Evolutionary conservation across 2,113 vertebrate species (phyloP), one percentile per base, ranked within the genome.

Genomic region (Carassius auratus): DNA sequence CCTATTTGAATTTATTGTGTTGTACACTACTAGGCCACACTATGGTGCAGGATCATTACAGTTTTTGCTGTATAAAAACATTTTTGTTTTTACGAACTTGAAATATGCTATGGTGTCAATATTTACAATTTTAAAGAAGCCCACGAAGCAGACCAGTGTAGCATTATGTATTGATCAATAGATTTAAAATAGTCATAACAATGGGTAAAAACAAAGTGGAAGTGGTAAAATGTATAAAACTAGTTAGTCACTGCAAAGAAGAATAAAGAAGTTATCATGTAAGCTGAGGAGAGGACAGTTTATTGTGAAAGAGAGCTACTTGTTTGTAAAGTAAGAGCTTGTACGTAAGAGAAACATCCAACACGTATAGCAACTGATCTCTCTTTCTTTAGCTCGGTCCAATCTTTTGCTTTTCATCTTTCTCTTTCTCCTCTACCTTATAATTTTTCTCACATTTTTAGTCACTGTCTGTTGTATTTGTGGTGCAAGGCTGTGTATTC

Each of bases 401-500:
- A 9, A 48, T 55, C 71, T 42, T 59, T 83, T 26, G 36, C 7
- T 73, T 30, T 73, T 17, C 36, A 26, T 50, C 12, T 48, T 68
- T 86, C 38, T 76, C 36, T 61, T 13, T 59, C 52, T 45, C 33
- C 36, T 45, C 48, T 57, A 19, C 52, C 26, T 50, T 13, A 42
- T 62, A 0, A 23, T 61, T 76, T 55, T 10, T 50, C 23, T 13
- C 17, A 21, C 8, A 69, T 55, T 71, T 45, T 57, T 73, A 8
- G 14, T 30, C 13, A 45, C 8, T 26, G 12, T 76, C 9, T 3
- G 33, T 26, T 68, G 15, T 50, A 71, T 86, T 85, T 85, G 69
- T 48, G 55, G 74, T 74, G 76, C 38, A 80, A 62, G 74, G 61
- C 76, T 76, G 84, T 83, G 69, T 76, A 73, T 66, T 76, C 66